Base-by-base conservation (phyloP, 2,797 vertebrate genomes). In the Delichon dasypus region DNA sequence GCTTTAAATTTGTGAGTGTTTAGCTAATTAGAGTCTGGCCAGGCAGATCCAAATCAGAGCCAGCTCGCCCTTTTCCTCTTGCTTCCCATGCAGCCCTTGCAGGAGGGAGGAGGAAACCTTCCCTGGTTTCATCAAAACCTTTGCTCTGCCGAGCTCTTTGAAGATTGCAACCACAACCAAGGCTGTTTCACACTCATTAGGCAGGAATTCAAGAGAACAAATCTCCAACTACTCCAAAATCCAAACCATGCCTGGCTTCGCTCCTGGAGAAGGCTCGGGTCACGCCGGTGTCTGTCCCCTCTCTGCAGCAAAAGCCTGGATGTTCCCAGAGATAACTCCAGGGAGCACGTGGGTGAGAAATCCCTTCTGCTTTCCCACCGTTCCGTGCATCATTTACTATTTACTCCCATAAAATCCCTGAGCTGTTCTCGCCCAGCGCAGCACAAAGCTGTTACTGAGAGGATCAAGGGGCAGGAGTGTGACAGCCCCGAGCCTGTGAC, bases 391-490 rank as follows among this genome's bases (percentile, higher is more conserved):
- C 40, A 2, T 89, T 90, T 74, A 36, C 74, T 89, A 23, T 94
- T 95, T 92, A 84, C 78, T 79, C 25, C 88, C 85, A 18, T 1
- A 3, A 90, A 89, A 89, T 34, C 84, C 67, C 71, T 0, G 27
- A 66, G 84, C 4, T 74, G 80, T 70, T 48, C 86, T 86, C 15
- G 0, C 60, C 79, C 60, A 6, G 27, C 0, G 34, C 86, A 16
- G 76, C 7, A 22, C 90, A 88, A 91, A 93, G 94, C 94, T 89
- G 93, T 42, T 57, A 19, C 83, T 32, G 86, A 34, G 12, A 51
- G 90, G 80, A 73, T 76, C 92, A 79, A 85, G 81, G 95, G 95
- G 85, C 73, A 70, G 15, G 58, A 86, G 77, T 90, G 26, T 90
- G 96, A 73, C 88, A 93, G 94, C 80, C 67, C 84, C 16, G 9